These are phyloP conservation scores for Hylyphantes graminicola DNA, from an alignment of 1,140 invertebrate species.

Conservation along the genomic window DNA sequence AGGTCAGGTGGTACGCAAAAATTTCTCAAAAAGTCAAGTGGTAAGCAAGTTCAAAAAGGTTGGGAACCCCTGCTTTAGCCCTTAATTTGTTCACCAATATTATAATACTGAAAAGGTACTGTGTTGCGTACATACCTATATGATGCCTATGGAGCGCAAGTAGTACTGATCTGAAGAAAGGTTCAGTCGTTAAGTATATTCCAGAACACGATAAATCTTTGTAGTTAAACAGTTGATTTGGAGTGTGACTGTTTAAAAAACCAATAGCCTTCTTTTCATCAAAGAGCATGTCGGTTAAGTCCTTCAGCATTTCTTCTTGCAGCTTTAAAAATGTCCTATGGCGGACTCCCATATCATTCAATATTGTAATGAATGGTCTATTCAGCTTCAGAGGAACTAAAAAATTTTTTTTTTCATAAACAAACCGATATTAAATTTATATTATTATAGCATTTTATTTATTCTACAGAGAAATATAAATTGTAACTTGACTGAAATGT, in stretches of 20 bases:
- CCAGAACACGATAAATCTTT: conserved; percentile 46
- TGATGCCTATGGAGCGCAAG: conserved; percentile 23
- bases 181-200: conserved; percentile 57
- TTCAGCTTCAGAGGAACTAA: conserved; percentile 51
- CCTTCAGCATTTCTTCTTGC: conserved; percentile 30
- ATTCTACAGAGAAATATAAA: too few relatives aligned
- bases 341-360: conserved; percentile 50
- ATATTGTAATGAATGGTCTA: conserved; percentile 54
- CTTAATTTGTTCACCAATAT: too few relatives aligned
- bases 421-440: too few relatives aligned
- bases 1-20: too few relatives aligned
- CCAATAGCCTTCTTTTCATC: conserved; percentile 54
- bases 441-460: too few relatives aligned
- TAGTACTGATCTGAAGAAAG: conserved; percentile 60
- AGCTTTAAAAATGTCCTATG: conserved; percentile 45
- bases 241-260: conserved; percentile 21
- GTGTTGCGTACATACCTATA: conserved; percentile 32
- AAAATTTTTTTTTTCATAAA: neutral
- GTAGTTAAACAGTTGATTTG: conserved; percentile 10
- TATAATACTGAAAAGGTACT: too few relatives aligned
- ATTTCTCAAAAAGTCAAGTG: too few relatives aligned
- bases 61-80: too few relatives aligned
- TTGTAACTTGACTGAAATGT: too few relatives aligned
- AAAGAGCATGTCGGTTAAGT: conserved; percentile 56
- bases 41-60: too few relatives aligned